Conservation (phyloP, 2,113 vertebrate genomes). For the Nipponia nippon region DNA sequence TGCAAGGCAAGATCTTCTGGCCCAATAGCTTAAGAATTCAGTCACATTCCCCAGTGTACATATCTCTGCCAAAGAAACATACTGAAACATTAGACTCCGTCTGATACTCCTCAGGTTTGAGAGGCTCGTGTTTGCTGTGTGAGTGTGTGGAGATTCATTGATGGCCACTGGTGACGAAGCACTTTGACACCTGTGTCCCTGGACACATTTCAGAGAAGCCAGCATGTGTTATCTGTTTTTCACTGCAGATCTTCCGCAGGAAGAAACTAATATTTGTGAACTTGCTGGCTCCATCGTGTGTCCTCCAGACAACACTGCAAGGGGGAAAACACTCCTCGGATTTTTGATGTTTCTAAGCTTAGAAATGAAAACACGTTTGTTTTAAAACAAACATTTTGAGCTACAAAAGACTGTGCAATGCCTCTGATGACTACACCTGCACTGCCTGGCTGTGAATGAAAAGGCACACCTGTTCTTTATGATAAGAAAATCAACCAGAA, state of each 20-base stretch:
- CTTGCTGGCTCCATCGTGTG: slow-evolving; percentile 61
- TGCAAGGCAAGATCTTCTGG: not conserved
- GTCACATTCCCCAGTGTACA: accelerated
- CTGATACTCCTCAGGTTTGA: not conserved
- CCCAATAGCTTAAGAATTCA: not conserved
- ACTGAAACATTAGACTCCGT: not conserved
- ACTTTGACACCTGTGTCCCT: not conserved
- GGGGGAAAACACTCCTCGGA: not conserved
- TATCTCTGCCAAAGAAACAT: not conserved
- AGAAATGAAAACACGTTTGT: not conserved
- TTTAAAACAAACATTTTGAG: not conserved
- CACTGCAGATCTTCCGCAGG: not conserved
- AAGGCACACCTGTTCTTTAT: not conserved
- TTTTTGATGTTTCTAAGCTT: not conserved
- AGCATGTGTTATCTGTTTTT: not conserved
- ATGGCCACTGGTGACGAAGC: not conserved
- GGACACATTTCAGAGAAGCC: not conserved
- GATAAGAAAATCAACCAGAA: not conserved
- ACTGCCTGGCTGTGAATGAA: not conserved
- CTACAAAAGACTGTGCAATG: not conserved
- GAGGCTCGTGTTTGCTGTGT: not conserved
- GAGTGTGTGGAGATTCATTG: not conserved
- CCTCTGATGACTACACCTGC: not conserved
- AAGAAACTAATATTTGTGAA: slow-evolving; percentile 2
- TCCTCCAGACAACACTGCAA: slow-evolving; percentile 28